Conservation (phyloP, 2,113 vertebrate genomes). For the Archilochus colubris region DNA sequence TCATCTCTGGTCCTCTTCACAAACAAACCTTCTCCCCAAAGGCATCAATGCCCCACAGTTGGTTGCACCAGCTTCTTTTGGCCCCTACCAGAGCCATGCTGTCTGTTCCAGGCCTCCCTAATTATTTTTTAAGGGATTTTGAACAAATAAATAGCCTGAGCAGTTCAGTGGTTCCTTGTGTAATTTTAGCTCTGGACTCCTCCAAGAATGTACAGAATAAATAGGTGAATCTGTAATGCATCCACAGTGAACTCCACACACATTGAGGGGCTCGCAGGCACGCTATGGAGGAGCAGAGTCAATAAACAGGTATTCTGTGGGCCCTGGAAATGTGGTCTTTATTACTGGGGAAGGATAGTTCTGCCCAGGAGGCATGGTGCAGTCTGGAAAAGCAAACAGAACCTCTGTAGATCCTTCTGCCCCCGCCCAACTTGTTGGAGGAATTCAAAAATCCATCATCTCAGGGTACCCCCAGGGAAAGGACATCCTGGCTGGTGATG, state of each 20-base stretch:
- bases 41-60: background rate
- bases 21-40: background rate
- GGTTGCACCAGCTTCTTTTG: background rate
- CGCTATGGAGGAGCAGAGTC: background rate
- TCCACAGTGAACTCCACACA: conserved; percentile 42
- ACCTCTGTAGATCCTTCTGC: background rate
- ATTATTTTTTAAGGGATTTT: conserved; percentile 40
- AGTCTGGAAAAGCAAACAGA: conserved; percentile 46
- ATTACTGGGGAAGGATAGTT: background rate
- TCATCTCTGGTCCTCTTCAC: background rate
- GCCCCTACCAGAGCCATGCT: background rate
- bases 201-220: conserved; percentile 65
- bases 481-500: background rate
- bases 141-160: conserved; percentile 57
- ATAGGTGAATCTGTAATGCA: conserved; percentile 58
- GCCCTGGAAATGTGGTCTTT: conserved; percentile 15
- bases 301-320: conserved; percentile 60
- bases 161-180: background rate
- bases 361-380: background rate
- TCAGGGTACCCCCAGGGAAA: background rate
- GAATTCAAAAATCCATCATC: background rate
- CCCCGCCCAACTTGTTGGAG: background rate
- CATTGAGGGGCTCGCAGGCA: background rate
- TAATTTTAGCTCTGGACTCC: conserved; percentile 62
- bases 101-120: conserved; percentile 5